These are phyloP conservation scores for Apogon hyalosoma DNA, from an alignment of 2,797 vertebrate species.

Conservation along the genomic window DNA sequence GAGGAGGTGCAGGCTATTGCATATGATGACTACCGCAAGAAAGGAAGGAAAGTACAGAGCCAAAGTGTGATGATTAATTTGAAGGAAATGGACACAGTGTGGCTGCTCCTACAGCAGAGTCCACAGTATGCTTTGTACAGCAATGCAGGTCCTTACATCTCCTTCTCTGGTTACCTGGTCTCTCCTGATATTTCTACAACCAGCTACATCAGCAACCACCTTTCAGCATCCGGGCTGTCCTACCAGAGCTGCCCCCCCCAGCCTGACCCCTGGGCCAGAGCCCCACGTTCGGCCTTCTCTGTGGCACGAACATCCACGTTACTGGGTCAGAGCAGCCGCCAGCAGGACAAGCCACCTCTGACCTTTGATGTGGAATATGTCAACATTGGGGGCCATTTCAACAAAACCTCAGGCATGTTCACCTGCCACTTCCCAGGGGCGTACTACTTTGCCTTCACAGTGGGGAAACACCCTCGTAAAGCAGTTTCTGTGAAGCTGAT, in stretches of 20 bases:
- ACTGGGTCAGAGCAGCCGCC: constrained; percentile 73
- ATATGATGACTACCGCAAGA: constrained; percentile 82
- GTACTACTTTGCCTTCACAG: constrained; percentile 87
- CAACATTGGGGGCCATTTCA: constrained; percentile 85
- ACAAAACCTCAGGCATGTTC: constrained; percentile 82
- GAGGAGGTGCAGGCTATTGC: constrained; percentile 86
- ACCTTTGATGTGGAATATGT: constrained; percentile 87
- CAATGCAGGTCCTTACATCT: constrained; percentile 84
- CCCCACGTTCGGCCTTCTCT: constrained; percentile 84
- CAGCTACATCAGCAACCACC: constrained; percentile 76
- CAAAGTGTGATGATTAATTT: constrained; percentile 85
- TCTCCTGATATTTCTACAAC: constrained; percentile 72
- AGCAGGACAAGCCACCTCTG: constrained; percentile 74
- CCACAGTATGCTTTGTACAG: constrained; percentile 85
- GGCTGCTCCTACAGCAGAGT: constrained; percentile 81
- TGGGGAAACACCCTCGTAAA: constrained; percentile 85
- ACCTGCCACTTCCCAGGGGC: constrained; percentile 81
- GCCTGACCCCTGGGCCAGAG: constrained; percentile 38
- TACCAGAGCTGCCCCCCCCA: constrained; percentile 69
- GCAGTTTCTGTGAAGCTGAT: constrained; percentile 87
- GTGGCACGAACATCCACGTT: constrained; percentile 81
- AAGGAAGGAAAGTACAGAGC: constrained; percentile 84
- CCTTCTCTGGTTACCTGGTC: constrained; percentile 86
- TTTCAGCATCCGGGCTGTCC: constrained; percentile 52
- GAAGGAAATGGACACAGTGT: constrained; percentile 83